Percentiles rank a stretch among this genome's conserved stretches.
Evolutionary conservation across 2,888 invertebrate genomes (phyloP).

Genomic region (Cristatella mucedo): DNA sequence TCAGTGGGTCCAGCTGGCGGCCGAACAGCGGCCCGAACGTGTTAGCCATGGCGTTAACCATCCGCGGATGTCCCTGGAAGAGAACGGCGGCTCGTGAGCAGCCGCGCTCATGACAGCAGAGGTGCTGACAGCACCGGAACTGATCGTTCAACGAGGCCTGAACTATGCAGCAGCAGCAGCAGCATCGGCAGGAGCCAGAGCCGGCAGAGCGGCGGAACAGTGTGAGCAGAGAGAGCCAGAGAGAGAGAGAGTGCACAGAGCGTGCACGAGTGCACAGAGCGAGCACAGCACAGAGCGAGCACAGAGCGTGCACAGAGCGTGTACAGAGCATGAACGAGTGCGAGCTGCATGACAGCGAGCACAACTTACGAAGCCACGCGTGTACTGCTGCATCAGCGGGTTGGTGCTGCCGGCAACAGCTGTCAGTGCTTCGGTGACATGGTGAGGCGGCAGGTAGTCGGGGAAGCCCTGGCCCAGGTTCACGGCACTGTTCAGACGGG

Average conservation of each 20-base stretch:
- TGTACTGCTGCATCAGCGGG: slow-evolving; percentile 72
- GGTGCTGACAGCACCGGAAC: too few species aligned
- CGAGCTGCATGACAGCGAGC: slow-evolving; percentile 1
- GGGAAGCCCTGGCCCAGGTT: slow-evolving; percentile 84
- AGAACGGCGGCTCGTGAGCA: slow-evolving; percentile 1
- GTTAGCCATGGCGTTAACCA: slow-evolving; percentile 66
- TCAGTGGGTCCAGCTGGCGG: slow-evolving; percentile 61
- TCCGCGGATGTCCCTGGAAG: slow-evolving; percentile 68
- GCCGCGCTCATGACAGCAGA: too few species aligned
- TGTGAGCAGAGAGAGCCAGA: too few species aligned
- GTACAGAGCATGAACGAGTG: too few species aligned
- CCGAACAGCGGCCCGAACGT: slow-evolving; percentile 65
- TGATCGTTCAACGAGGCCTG: too few species aligned
- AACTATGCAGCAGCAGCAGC: too few species aligned
- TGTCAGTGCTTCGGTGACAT: slow-evolving; percentile 60
- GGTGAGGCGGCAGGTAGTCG: slow-evolving; percentile 63
- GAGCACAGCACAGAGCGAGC: too few species aligned
- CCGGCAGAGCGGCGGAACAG: too few species aligned
- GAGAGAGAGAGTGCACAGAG: too few species aligned
- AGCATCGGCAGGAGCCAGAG: too few species aligned
- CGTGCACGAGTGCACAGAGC: too few species aligned
- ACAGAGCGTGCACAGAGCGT: too few species aligned
- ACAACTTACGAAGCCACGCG: slow-evolving; percentile 70
- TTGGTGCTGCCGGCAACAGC: slow-evolving; percentile 50
- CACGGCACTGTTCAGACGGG: slow-evolving; percentile 64